Evolutionary conservation across 2,113 vertebrate species (phyloP).

Genomic region (Psammodynastes pulverulentus): DNA sequence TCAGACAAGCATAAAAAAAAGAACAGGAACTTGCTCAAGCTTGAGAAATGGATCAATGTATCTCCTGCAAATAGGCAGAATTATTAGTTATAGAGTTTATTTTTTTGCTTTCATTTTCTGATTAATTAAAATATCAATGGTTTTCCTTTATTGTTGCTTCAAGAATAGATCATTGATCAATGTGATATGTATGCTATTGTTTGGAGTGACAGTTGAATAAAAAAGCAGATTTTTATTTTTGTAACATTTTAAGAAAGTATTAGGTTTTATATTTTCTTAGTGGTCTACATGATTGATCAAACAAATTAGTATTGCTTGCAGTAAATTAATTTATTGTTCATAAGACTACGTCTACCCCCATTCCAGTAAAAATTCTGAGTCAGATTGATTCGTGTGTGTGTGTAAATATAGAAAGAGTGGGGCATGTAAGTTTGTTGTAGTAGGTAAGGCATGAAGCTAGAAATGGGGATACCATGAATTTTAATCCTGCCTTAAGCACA

Average conservation of each 20-base stretch:
- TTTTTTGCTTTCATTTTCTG: background rate
- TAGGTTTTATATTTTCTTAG: background rate
- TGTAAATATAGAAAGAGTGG: too few relatives aligned
- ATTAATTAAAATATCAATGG: background rate
- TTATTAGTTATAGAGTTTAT: background rate
- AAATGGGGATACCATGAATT: background rate
- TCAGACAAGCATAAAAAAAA: background rate
- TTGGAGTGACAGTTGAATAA: background rate
- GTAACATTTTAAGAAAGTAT: background rate
- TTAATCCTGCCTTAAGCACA: background rate
- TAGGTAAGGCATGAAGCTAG: background rate
- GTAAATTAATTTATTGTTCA: background rate
- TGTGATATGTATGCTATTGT: background rate
- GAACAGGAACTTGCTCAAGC: background rate
- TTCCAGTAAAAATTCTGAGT: background rate
- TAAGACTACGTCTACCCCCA: background rate
- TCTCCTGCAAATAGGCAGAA: background rate
- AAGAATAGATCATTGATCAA: background rate
- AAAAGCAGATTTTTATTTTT: background rate
- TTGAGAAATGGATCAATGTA: background rate
- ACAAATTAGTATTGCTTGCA: background rate
- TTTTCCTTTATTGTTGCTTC: background rate
- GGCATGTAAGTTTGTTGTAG: background rate
- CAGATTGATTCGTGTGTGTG: background rate
- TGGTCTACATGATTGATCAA: background rate